Conservation (phyloP, 2,888 invertebrate genomes). For the Isoperla grammatica region DNA sequence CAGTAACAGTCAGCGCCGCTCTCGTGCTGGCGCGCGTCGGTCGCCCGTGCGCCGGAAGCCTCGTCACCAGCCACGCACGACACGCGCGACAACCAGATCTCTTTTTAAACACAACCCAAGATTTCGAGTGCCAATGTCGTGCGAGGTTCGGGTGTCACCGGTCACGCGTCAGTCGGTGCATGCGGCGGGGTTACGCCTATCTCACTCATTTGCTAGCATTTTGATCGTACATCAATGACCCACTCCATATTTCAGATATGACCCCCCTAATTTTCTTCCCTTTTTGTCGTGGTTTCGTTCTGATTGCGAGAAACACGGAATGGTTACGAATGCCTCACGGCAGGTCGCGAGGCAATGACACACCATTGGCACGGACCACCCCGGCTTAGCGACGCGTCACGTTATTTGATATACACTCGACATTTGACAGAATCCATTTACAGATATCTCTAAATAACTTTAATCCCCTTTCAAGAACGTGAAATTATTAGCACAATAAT, state of each 20-base stretch:
- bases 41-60: neutral
- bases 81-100: neutral
- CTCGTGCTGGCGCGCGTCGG: neutral
- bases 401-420: constrained; percentile 12
- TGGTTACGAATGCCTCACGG: constrained; percentile 18
- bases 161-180: neutral
- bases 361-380: constrained; percentile 3
- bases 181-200: neutral
- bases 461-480: too few species aligned
- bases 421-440: neutral
- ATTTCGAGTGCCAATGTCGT: neutral
- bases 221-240: constrained; percentile 7
- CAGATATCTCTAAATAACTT: too few species aligned
- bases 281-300: neutral
- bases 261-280: constrained; percentile 3
- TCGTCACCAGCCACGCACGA: constrained; percentile 6
- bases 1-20: constrained; percentile 12
- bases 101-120: constrained; percentile 1
- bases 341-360: constrained; percentile 22
- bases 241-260: neutral
- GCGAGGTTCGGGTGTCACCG: neutral
- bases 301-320: constrained; percentile 19
- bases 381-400: neutral
- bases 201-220: constrained; percentile 6
- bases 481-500: too few species aligned